Percentiles rank a stretch among this genome's conserved stretches.
Evolutionary conservation across 1,140 invertebrate genomes (phyloP).

Genomic region (Chionoecetes opilio): DNA sequence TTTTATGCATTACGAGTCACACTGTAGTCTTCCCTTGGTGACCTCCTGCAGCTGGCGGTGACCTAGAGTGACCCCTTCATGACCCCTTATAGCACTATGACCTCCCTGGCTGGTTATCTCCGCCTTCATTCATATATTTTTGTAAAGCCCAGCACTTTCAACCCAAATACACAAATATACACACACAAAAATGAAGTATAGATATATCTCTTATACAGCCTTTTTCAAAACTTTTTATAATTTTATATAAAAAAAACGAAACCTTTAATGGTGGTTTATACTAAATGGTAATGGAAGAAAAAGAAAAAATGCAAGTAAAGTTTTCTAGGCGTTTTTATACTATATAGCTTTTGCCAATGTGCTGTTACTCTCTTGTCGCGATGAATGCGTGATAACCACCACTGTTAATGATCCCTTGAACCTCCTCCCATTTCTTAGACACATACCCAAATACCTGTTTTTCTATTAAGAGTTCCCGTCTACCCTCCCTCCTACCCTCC

Average conservation of each 20-base stretch:
- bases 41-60: neutral
- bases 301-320: neutral
- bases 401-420: conserved; percentile 11
- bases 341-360: conserved; percentile 1
- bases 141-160: conserved; percentile 34
- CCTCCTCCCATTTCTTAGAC: neutral
- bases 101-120: conserved; percentile 15
- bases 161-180: neutral
- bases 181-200: conserved; percentile 32
- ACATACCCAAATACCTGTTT: neutral
- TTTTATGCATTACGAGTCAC: neutral
- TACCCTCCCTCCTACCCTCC: neutral
- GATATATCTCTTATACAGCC: conserved; percentile 35
- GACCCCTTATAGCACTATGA: neutral
- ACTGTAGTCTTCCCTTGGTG: conserved; percentile 28
- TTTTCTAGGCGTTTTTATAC: neutral
- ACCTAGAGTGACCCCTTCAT: conserved; percentile 5
- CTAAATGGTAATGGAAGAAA: conserved; percentile 10
- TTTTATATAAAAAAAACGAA: conserved; percentile 38
- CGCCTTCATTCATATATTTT: conserved; percentile 49
- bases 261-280: neutral
- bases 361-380: neutral
- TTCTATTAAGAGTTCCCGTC: conserved; percentile 29
- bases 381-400: conserved; percentile 39
- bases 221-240: conserved; percentile 51